phyloP scores from a whole-genome alignment of 2,888 invertebrate species.

The Magallana nippona region DNA sequence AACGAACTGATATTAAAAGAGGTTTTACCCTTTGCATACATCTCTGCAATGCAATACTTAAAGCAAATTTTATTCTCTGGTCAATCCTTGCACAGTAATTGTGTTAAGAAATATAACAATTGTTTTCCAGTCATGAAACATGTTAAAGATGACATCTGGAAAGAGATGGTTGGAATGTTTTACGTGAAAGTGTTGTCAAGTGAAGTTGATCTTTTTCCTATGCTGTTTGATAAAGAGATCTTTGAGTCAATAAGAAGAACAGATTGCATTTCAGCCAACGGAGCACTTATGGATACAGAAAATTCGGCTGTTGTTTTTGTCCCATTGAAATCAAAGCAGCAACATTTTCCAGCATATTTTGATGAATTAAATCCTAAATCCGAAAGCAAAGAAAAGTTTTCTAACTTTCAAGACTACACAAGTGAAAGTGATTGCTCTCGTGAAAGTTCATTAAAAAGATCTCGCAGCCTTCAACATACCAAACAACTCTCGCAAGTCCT shows the following conservation, averaged over 20 bases:
- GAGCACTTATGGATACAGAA: neutral
- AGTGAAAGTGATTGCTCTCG: neutral
- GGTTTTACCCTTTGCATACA: conserved; percentile 67
- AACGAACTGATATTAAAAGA: conserved; percentile 63
- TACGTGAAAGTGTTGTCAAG: neutral
- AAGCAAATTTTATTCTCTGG: neutral
- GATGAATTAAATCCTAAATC: neutral
- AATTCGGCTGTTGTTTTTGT: conserved; percentile 1
- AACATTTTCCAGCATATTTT: conserved; percentile 35
- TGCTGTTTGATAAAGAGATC: conserved; percentile 17
- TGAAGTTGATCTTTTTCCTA: conserved; percentile 41
- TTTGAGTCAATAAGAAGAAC: neutral
- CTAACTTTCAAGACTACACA: neutral
- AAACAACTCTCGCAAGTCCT: conserved; percentile 15
- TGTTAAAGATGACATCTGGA: conserved; percentile 47
- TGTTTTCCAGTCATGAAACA: conserved; percentile 48
- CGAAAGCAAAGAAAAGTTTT: too few species aligned
- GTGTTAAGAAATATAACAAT: conserved; percentile 40
- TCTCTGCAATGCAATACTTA: conserved; percentile 49
- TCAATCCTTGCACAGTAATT: neutral
- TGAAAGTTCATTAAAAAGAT: neutral
- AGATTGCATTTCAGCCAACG: neutral
- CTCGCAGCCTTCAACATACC: neutral
- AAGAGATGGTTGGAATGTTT: conserved; percentile 28
- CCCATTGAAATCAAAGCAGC: neutral